phyloP scores from a whole-genome alignment of 2,113 vertebrate species.

The Cyanoderma ruficeps region DNA sequence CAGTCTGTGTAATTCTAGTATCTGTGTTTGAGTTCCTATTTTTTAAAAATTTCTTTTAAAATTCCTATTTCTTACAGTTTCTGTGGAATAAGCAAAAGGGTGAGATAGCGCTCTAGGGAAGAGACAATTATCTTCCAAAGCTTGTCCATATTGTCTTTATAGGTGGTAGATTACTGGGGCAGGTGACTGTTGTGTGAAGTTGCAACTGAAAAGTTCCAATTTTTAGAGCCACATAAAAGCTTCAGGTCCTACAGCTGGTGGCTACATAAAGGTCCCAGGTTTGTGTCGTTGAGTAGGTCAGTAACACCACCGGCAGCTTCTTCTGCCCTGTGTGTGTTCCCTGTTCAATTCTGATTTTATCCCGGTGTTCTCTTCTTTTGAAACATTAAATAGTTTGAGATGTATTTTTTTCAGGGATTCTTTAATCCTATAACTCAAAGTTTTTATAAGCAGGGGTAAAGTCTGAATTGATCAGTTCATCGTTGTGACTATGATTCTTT shows the following conservation, averaged over 20 bases:
- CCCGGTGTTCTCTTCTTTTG: neutral
- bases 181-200: neutral
- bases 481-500: neutral
- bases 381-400: neutral
- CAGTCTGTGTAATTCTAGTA: neutral
- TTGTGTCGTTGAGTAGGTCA: neutral
- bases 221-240: neutral
- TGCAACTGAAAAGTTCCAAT: neutral
- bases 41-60: neutral
- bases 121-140: neutral
- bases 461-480: neutral
- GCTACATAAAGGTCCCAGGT: neutral
- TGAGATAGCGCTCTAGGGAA: neutral
- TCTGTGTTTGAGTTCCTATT: neutral
- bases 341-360: neutral
- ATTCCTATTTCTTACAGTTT: neutral
- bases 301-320: neutral
- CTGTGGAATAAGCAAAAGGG: neutral
- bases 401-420: neutral
- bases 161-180: neutral
- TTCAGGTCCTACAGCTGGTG: neutral
- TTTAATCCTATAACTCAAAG: neutral
- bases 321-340: neutral
- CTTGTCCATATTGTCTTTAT: neutral
- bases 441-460: neutral